Evolutionary conservation across 2,113 vertebrate species (phyloP).

Genomic region (Ploceus nigricollis): DNA sequence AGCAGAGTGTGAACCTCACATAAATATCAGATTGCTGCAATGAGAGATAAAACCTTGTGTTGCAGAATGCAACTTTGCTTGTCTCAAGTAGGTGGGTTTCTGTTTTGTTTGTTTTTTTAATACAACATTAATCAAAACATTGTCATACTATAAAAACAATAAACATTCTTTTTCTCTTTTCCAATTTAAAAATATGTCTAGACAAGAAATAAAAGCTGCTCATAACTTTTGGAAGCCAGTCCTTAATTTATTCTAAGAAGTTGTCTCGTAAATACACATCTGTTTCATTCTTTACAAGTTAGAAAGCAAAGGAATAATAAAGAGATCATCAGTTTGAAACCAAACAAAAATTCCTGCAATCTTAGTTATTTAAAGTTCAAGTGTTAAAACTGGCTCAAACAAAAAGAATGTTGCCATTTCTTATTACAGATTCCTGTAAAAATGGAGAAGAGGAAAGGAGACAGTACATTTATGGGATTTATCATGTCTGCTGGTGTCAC

Average conservation of each 20-base stretch:
- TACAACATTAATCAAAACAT: neutral
- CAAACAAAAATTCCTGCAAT: neutral
- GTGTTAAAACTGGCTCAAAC: slow-evolving; percentile 10
- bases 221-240: slow-evolving; percentile 46
- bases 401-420: neutral
- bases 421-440: neutral
- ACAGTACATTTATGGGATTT: neutral
- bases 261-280: slow-evolving; percentile 45
- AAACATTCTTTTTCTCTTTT: neutral
- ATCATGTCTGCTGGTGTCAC: neutral
- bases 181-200: slow-evolving; percentile 42
- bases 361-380: slow-evolving; percentile 2
- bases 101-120: neutral
- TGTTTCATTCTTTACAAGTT: slow-evolving; percentile 44
- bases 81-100: neutral
- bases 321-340: neutral
- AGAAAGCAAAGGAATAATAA: slow-evolving; percentile 15
- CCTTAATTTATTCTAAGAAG: slow-evolving; percentile 43
- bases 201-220: slow-evolving; percentile 42
- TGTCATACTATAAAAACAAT: neutral
- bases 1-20: neutral
- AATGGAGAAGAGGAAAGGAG: neutral
- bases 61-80: neutral
- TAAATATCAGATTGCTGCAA: neutral
- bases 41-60: neutral